Conservation (phyloP, 2,797 vertebrate genomes). For the Margarornis squamiger region DNA sequence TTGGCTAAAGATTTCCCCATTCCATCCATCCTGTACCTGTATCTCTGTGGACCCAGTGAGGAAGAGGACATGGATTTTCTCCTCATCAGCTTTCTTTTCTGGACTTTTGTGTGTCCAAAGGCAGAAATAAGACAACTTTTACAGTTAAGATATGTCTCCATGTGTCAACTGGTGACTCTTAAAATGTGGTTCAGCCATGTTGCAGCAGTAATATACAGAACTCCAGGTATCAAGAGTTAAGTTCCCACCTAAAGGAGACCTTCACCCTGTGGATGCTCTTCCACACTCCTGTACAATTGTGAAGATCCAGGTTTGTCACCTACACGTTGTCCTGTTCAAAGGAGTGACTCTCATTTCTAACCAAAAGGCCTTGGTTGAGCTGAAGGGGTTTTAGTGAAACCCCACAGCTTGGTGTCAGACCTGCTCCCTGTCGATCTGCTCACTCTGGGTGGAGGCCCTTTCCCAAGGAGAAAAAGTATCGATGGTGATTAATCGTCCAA, state of each 20-base stretch:
- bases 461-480: not conserved
- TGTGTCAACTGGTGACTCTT: not conserved
- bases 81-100: not conserved
- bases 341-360: not conserved
- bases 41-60: not conserved
- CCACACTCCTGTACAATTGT: fast-evolving
- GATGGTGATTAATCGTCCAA: not conserved
- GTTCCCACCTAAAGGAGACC: not conserved
- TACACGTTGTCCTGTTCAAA: not conserved
- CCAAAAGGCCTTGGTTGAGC: not conserved
- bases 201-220: not conserved
- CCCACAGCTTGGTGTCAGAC: fast-evolving
- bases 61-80: not conserved
- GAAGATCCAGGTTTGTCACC: not conserved
- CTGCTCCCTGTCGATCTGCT: fast-evolving
- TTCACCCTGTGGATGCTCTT: not conserved
- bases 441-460: not conserved
- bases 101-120: not conserved
- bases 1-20: not conserved
- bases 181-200: not conserved
- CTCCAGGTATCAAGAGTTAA: not conserved
- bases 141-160: fast-evolving
- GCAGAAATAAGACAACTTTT: not conserved
- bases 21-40: not conserved
- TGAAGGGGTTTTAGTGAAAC: not conserved